Base-by-base conservation (phyloP, 2,888 invertebrate genomes). In the Kuschelorhynchus macadamiae region DNA sequence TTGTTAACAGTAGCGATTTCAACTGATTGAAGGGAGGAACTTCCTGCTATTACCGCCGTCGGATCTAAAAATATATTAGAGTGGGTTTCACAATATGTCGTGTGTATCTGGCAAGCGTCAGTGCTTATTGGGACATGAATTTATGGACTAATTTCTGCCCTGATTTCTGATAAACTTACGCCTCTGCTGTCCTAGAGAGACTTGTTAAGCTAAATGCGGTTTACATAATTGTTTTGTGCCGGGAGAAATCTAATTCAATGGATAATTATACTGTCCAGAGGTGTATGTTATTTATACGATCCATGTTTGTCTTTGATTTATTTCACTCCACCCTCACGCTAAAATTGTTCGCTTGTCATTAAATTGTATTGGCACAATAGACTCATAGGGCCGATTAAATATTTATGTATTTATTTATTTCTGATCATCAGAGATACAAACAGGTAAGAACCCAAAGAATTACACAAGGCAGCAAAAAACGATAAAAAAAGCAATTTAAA, bases 241-340 rank as follows among this genome's bases (percentile, higher is more conserved):
- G 55, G 49, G 30, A 36, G 55, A 47, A 32, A 44, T 39, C 67
- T 62, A 62, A 67, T 67, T 62, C 55, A 62, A 56, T 67, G 56
- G 56, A 30, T 52, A 67, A 67, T 67, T 62, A 61, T 67, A 47
- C 56, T 56, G 55, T 56, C 42, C 64, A 56, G 49, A 64, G 56
- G 56, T 64, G 49, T 49, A 47, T 17, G 46, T 63, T 47, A 64
- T 64, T 64, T 64, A 56, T 64, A 39, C 30, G 30, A 49, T 18
- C 30, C 49, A 57, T 64, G 64, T 46, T 56, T 50, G 56, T 7
- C 9, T 47, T 61, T 33, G 44, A 62, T 46, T 46, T 62, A 62
- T 46, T 49, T 56, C 42, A 47, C 49, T 17, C 36, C 41, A 36
- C 56, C 56, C 56, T 57, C 32, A 12, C n/a, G 8, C 30, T 32